Base-by-base conservation (phyloP, 2,113 vertebrate species). In the Colius striatus region DNA sequence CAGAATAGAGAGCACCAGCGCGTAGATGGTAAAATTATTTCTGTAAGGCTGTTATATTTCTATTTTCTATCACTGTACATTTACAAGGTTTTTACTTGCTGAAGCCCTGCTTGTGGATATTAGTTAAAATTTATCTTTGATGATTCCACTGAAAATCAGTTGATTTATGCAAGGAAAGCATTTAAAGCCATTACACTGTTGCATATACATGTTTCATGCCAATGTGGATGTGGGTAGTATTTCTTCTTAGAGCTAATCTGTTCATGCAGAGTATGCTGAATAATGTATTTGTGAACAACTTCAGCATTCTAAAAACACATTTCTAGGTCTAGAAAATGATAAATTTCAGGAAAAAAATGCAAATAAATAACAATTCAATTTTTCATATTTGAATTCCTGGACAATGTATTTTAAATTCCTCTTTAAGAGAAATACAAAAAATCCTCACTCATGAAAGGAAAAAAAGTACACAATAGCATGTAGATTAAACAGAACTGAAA, bases 171-270 rank as follows among this genome's bases (percentile, higher is more conserved):
- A 3, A 76, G 70, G 25, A 77, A 90, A 92, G 41, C 57, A 66
- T 72, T 96, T 75, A 77, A 92, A 97, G 80, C 57, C 47, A 91
- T 82, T 91, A 54, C 14, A 10, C 21, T 50, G 27, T 36, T 87
- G 58, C 81, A 79, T 65, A 66, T 19, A 91, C 27, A 43, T 79
- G 83, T 51, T 94, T 87, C 62, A 87, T 38, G 47, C 25, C 66
- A 84, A 38, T 30, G 55, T 2, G 3, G 67, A 91, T 68, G 29
- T 67, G 54, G 55, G 43, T 30, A 80, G 43, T 62, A 80, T 90
- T 92, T 90, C 62, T 84, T 82, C 16, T 58, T 68, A 62, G 32
- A 82, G 74, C 78, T 87, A 85, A 85, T 6, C 21, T 0, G 0
- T 38, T 82, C 71, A 38, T 20, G 26, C 27, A 73, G 29, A 79